Percentiles rank a stretch among this genome's conserved stretches.
Evolutionary conservation across 2,113 vertebrate genomes (phyloP).

Genomic region (Lepus timidus): DNA sequence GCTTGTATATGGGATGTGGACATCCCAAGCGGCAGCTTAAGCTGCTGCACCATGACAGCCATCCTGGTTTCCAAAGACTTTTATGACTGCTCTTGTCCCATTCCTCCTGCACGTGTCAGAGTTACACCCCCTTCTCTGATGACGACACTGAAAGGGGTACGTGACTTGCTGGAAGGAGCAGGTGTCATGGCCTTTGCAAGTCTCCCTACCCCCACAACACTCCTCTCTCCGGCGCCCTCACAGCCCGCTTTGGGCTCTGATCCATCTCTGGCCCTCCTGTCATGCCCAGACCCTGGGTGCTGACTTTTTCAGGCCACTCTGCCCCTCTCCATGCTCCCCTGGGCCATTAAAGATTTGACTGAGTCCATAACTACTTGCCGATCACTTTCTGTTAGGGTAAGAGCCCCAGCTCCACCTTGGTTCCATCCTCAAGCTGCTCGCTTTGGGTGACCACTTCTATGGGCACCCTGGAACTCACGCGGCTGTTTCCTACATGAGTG

Average conservation of each 20-base stretch:
- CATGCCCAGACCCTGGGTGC: too few relatives aligned
- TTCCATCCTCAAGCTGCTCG: background rate
- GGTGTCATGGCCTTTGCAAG: too few relatives aligned
- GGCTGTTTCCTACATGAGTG: background rate
- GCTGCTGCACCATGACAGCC: too few relatives aligned
- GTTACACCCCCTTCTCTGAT: background rate
- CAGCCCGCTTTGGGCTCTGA: too few relatives aligned
- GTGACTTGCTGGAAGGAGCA: background rate
- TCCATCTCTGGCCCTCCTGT: background rate
- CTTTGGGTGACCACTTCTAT: background rate
- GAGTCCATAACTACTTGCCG: background rate
- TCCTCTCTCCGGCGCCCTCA: background rate
- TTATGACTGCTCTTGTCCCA: fast-evolving
- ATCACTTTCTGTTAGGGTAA: too few relatives aligned
- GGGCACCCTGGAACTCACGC: too few relatives aligned
- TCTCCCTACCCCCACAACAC: background rate
- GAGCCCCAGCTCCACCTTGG: too few relatives aligned
- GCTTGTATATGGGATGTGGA: too few relatives aligned
- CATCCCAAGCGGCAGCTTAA: too few relatives aligned
- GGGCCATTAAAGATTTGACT: background rate
- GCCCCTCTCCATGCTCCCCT: too few relatives aligned
- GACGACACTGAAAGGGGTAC: background rate
- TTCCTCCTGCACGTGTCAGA: background rate
- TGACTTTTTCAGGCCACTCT: too few relatives aligned
- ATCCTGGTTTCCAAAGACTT: too few relatives aligned